Evolutionary conservation across 2,797 vertebrate genomes (phyloP), one percentile per base, ranked within the genome.

Genomic region (Tympanoctomys barrerae): DNA sequence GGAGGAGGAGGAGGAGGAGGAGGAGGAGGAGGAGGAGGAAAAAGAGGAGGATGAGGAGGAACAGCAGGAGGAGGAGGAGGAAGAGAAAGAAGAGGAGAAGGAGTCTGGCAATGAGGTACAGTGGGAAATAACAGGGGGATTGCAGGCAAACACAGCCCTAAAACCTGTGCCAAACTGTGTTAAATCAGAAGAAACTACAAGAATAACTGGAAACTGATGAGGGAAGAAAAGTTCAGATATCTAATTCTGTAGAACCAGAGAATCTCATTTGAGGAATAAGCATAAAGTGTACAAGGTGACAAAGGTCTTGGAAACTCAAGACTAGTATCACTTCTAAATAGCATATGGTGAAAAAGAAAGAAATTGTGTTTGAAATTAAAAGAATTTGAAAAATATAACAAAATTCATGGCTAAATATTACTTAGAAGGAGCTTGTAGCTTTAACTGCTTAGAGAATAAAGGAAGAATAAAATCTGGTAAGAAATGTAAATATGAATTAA

Each of bases 391-490:
- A 1, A 85, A 62, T 18, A 22, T 22, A 39, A 31, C 4, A 71
- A 89, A 66, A 54, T 10, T 64, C 19, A 57, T 28, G 57, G 7
- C 21, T 46, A 89, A 78, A 21, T 59, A 11, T 81, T 79, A 66
- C 16, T 68, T 88, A 49, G 28, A 52, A 78, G 59, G 28, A 52
- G 87, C 13, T 24, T 59, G 31, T 11, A 36, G 42, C 22, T 3
- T 87, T 83, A 49, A 75, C 7, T 75, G 21, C 8, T 95, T 49
- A 94, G 19, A 87, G 57, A 83, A 75, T 61, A 61, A 78, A 81
- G 87, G 52, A 2, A n/a, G 59, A 94, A 89, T 54, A 81, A 85
- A 85, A 96, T 21, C 33, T 52, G 59, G 1, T 61, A 75, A 81
- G 22, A 0, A 42, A 64, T 81, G 33, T 75, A 86, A 3, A 90